A percentile compares a stretch with the other conserved stretches of the same genome.
These are phyloP conservation scores for Sandelia bainsii DNA, from an alignment of 2,797 vertebrate genomes.

Conservation along the genomic window DNA sequence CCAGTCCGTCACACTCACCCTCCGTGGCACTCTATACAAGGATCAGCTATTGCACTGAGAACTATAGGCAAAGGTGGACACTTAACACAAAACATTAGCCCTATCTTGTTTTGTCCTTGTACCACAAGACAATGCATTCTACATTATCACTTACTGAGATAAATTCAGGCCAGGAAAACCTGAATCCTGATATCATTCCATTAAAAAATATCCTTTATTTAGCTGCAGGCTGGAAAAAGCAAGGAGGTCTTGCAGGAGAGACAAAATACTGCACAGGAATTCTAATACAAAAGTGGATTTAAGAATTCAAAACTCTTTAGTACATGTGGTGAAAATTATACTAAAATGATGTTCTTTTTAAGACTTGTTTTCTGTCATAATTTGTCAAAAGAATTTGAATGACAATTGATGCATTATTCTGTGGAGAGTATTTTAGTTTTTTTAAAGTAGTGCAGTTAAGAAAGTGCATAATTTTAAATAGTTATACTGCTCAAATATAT, in stretches of 20 bases:
- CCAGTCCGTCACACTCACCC: slow-evolving; percentile 28
- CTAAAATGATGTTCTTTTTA: too few relatives aligned
- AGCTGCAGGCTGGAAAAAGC: slow-evolving; percentile 17
- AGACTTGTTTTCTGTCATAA: not conserved
- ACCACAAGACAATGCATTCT: slow-evolving; percentile 29
- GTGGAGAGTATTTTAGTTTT: slow-evolving; percentile 2
- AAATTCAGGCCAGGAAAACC: slow-evolving; percentile 41
- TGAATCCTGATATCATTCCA: slow-evolving; percentile 41
- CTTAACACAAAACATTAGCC: slow-evolving; percentile 38
- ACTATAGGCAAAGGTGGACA: slow-evolving; percentile 24
- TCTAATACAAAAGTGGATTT: slow-evolving; percentile 4
- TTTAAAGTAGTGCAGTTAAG: not conserved
- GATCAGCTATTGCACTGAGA: slow-evolving; percentile 33
- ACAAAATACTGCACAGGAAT: slow-evolving; percentile 30
- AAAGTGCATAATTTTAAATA: not conserved
- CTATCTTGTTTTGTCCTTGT: slow-evolving; percentile 53
- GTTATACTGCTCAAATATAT: not conserved
- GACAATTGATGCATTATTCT: not conserved
- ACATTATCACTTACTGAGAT: slow-evolving; percentile 46
- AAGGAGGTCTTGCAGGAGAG: slow-evolving; percentile 2
- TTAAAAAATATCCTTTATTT: slow-evolving; percentile 40
- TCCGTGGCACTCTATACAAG: not conserved
- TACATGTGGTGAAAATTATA: not conserved
- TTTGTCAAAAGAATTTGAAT: slow-evolving; percentile 2
- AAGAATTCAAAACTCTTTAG: slow-evolving; percentile 1